Evolutionary conservation across 2,113 vertebrate genomes (phyloP), one percentile per base, ranked within the genome.

Genomic region (Zosterops pallidus): DNA sequence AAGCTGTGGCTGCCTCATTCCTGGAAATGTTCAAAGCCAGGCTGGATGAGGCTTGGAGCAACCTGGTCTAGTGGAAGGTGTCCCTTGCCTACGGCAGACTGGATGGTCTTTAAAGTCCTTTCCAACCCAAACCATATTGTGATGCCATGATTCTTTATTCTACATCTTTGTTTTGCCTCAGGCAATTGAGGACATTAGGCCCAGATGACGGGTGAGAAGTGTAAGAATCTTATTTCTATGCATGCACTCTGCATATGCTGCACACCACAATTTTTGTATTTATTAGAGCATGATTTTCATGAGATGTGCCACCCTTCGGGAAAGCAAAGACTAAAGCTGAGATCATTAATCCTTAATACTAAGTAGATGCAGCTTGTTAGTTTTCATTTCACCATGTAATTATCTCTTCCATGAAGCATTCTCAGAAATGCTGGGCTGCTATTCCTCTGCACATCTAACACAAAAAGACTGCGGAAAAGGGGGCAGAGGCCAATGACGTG

Each of bases 321-420:
- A 65, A 78, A 89, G 86, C 33, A 75, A 59, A 83, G 53, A 71
- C 72, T 83, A 59, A 86, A 93, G 69, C 69, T 63, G 72, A 94
- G 91, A 75, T 71, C 77, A 89, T 92, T 95, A 95, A 92, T 81
- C 86, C 65, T 91, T 83, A 93, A 90, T 86, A 68, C 29, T 56
- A 65, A 94, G 62, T 86, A 86, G 95, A 92, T 81, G 59, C 80
- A 91, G 60, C 89, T 89, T 92, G 83, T 91, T 93, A 82, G 77
- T 78, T 57, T 92, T 74, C 62, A 70, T 92, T 89, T 84, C 62
- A 92, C 69, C 35, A 9, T 75, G 52, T 71, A 94, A 95, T 95
- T 94, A 92, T 33, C 4, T 9, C 77, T 41, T 74, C 69, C 81
- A 71, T 37, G 42, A 77, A 55, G 69, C 4, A 1, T 46, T 50